Conservation (phyloP, 2,797 vertebrate species). For the Amblyraja radiata region DNA sequence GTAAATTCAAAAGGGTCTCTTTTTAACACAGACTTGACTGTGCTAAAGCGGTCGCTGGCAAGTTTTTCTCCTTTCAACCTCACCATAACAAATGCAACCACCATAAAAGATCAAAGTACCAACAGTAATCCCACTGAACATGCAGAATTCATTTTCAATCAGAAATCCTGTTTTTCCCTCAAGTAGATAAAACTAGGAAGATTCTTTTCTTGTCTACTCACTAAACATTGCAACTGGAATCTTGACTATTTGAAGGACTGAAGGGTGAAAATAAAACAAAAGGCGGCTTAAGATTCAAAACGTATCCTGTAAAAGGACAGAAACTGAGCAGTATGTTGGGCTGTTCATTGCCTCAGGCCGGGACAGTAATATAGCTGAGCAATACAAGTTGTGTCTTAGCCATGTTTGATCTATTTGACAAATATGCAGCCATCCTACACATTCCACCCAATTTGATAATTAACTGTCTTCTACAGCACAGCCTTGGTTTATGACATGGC, state of each 20-base stretch:
- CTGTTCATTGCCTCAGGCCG: slow-evolving; percentile 13
- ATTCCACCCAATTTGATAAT: slow-evolving; percentile 32
- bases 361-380: slow-evolving; percentile 23
- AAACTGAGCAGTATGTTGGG: not conserved
- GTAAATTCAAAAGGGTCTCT: not conserved
- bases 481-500: slow-evolving; percentile 14
- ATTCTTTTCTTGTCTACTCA: not conserved
- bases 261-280: not conserved
- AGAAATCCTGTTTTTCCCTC: not conserved
- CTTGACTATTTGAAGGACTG: not conserved
- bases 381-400: slow-evolving; percentile 26
- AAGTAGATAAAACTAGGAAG: not conserved
- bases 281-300: not conserved
- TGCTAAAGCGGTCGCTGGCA: not conserved
- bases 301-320: not conserved
- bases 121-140: not conserved
- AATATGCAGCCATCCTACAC: slow-evolving; percentile 31
- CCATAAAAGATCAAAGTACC: not conserved
- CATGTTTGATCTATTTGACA: slow-evolving; percentile 21
- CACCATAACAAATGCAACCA: not conserved
- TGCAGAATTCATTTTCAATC: not conserved
- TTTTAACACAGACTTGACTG: not conserved
- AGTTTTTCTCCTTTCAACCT: not conserved
- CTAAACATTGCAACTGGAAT: not conserved
- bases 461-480: slow-evolving; percentile 25